phyloP scores from a whole-genome alignment of 2,888 invertebrate species.

The Polyploca ridens region DNA sequence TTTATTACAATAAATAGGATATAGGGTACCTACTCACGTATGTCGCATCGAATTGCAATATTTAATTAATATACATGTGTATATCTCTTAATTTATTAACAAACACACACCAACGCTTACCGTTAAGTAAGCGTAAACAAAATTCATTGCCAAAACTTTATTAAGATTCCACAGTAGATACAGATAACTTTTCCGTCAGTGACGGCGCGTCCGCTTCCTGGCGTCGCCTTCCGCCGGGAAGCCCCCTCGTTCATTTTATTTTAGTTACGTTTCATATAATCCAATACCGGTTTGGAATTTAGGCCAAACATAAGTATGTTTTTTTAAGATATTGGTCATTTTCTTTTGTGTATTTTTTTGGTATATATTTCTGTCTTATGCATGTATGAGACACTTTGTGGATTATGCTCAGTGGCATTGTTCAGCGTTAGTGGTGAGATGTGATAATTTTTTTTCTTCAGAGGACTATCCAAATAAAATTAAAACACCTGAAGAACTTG shows the following conservation, averaged over 20 bases:
- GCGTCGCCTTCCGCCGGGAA: slow-evolving; percentile 68
- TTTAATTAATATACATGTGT: background rate
- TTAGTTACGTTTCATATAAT: slow-evolving; percentile 71
- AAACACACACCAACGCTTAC: slow-evolving; percentile 19
- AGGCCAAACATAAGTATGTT: slow-evolving; percentile 18
- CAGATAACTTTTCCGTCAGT: slow-evolving; percentile 68
- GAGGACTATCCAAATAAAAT: too few species aligned
- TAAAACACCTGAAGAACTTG: too few species aligned
- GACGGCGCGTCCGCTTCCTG: slow-evolving; percentile 69
- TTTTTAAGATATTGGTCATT: too few species aligned
- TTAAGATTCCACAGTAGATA: slow-evolving; percentile 67
- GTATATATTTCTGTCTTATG: too few species aligned
- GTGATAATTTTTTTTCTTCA: too few species aligned
- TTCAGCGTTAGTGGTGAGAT: too few species aligned
- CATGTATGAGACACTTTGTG: too few species aligned
- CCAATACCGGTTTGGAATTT: slow-evolving; percentile 56
- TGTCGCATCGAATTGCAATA: background rate
- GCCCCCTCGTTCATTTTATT: slow-evolving; percentile 79
- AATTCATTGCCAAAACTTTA: slow-evolving; percentile 64
- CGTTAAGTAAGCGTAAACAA: slow-evolving; percentile 29
- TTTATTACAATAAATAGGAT: background rate
- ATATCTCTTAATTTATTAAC: background rate
- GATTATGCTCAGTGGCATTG: too few species aligned
- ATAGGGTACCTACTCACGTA: background rate
- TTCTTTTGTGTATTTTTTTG: too few species aligned